Evolutionary conservation across 92 coral and sea anemone genomes (phyloP), one percentile per base, ranked within the genome.

Genomic region (Zoanthus gigantus): DNA sequence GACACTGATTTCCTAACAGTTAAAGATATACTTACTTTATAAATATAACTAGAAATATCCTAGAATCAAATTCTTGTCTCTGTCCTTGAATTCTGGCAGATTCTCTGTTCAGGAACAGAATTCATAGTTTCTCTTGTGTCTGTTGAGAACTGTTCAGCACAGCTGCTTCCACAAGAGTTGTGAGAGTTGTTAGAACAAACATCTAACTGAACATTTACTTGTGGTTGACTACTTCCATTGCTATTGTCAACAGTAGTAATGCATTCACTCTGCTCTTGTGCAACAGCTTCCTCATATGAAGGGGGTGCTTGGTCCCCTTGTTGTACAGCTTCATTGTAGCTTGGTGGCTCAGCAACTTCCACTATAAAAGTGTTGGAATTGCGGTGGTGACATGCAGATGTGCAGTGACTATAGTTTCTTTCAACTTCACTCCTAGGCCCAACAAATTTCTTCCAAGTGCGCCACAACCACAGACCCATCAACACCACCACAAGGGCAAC

Each of bases 391-490:
- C 90, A 71, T 0, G 92, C 72, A 67, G 94, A 86, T 5, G 91
- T 44, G n/a, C 91, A 85, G 60, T 65, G 30, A 72, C 37, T 78
- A 9, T 83, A 87, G 13, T 72, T 85, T 72, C 89, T 73, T 52
- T 88, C 91, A 17, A 84, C 28, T n/a, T 89, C 90, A 74, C 93
- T 86, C 46, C 95, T 80, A 29, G 93, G 93, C 11, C 91, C 87
- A 18, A 92, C 83, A 79, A 90, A 88, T 78, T 90, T 97, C 28
- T 90, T 90, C 99, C 99, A 97, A 9, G 95, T 96, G 53, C 92
- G 85, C 98, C 98, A 95, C 61, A 97, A 83, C 99, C 99, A 97
- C 2, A 95, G 83, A 1, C 96, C 99, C 85, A 97, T 93, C 9
- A 97, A 84, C 9, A 97, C 74, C 92, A 93, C 88, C 16, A 92